Evolutionary conservation across 2,797 vertebrate genomes (phyloP), one percentile per base, ranked within the genome.

Genomic region (Sternarchorhynchus goeldii): DNA sequence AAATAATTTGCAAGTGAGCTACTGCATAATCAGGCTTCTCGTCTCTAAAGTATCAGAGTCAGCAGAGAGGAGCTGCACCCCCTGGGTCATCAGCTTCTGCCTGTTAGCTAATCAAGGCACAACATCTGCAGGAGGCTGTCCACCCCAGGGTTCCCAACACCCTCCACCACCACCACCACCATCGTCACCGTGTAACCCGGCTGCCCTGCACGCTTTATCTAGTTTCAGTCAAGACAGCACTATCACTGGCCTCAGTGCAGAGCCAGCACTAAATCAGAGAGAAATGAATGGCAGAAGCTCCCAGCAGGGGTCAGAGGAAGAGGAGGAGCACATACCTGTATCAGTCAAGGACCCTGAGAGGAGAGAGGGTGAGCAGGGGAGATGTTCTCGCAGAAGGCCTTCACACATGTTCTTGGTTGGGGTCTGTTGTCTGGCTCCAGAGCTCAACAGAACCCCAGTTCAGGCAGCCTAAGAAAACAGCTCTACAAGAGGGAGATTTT

Each of bases 111-210:
- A 88, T 87, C 81, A 83, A 85, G 84, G 86, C 81, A 87, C 80
- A 90, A 90, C 90, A 91, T 90, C 88, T 90, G 90, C 85, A 83
- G 84, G 84, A 53, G 31, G 32, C 73, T 71, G 76, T 71, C 65
- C 73, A 84, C 84, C 84, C 85, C 12, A 63, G 76, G n/a, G n/a
- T n/a, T n/a, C n/a, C n/a, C 25, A 25, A 25, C 25, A 25, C 25
- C 25, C 25, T 1, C 25, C 25, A 25, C 25, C 25, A 25, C 25
- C 25, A 25, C 25, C 25, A 25, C 25, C 69, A 75, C 57, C 76
- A 16, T 41, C 69, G 69, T 74, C 67, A 82, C 41, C 14, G 12
- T 21, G 81, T 84, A 81, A 78, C 84, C 73, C 66, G 5, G 25
- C 41, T 63, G 73, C 20, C 6, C 20, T 68, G 25, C 59, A 58